phyloP scores from a whole-genome alignment of 2,113 vertebrate genomes.

The Amphilophus citrinellus region DNA sequence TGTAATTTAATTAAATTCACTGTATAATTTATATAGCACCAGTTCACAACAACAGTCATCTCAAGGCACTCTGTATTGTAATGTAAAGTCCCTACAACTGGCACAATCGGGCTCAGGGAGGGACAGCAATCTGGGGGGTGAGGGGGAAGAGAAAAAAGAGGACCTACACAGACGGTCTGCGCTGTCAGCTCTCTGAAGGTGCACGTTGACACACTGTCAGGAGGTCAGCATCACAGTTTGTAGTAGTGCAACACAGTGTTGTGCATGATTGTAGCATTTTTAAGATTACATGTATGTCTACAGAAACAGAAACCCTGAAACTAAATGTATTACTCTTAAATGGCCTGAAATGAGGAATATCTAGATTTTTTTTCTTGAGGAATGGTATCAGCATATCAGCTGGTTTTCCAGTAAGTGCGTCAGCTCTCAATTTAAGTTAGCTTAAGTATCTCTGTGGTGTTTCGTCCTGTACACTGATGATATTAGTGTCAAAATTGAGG shows the following conservation, averaged over 20 bases:
- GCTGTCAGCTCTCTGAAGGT: not conserved
- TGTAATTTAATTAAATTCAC: not conserved
- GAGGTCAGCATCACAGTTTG: not conserved
- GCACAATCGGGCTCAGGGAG: not conserved
- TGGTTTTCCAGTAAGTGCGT: not conserved
- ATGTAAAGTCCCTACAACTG: not conserved
- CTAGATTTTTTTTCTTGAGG: not conserved
- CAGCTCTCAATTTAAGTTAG: not conserved
- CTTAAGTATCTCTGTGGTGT: no score
- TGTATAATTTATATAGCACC: not conserved
- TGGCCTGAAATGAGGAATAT: no score
- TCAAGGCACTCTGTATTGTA: not conserved
- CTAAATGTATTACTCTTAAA: not conserved
- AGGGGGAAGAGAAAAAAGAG: no score
- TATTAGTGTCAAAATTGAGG: no score
- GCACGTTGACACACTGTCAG: not conserved
- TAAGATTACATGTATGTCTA: not conserved
- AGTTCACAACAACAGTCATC: not conserved
- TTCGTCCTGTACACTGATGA: no score
- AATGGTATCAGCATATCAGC: not conserved
- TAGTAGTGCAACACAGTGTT: not conserved
- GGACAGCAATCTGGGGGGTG: no score
- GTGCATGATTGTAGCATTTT: not conserved
- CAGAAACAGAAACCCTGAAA: slow-evolving; percentile 2
- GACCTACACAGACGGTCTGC: not conserved